Evolutionary conservation across 2,888 invertebrate species (phyloP).

Genomic region (Epistrophe grossulariae): DNA sequence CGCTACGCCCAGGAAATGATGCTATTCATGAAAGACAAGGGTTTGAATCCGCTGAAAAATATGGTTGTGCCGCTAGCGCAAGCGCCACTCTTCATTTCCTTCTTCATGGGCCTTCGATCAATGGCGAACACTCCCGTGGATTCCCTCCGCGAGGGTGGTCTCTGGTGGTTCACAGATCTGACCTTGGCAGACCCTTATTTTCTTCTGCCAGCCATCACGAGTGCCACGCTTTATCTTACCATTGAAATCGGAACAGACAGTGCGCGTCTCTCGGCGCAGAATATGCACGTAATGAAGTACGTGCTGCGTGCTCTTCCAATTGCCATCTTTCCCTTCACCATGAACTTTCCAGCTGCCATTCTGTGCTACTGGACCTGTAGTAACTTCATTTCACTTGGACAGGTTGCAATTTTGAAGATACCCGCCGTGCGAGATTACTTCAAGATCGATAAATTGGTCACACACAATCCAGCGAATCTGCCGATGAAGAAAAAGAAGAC

Average conservation of each 20-base stretch:
- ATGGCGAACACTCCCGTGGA: slow-evolving; percentile 97
- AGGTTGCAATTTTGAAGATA: slow-evolving; percentile 91
- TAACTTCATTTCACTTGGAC: slow-evolving; percentile 92
- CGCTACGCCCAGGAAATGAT: slow-evolving; percentile 91
- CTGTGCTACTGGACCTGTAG: slow-evolving; percentile 95
- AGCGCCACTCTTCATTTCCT: slow-evolving; percentile 96
- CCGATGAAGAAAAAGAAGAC: slow-evolving; percentile 87
- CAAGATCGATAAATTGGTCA: slow-evolving; percentile 88
- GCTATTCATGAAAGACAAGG: slow-evolving; percentile 92
- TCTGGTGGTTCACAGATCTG: slow-evolving; percentile 96
- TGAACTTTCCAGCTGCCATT: slow-evolving; percentile 95
- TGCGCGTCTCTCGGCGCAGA: slow-evolving; percentile 87
- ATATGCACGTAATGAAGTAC: slow-evolving; percentile 90
- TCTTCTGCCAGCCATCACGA: slow-evolving; percentile 93
- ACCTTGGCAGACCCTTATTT: slow-evolving; percentile 96
- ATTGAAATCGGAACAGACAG: slow-evolving; percentile 93
- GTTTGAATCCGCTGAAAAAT: slow-evolving; percentile 92
- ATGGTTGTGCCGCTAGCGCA: slow-evolving; percentile 91
- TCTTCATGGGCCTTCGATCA: slow-evolving; percentile 93
- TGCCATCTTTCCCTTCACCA: slow-evolving; percentile 92
- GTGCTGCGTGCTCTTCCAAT: slow-evolving; percentile 91
- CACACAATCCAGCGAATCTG: slow-evolving; percentile 85
- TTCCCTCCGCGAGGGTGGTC: slow-evolving; percentile 94
- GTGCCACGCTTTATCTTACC: slow-evolving; percentile 91
- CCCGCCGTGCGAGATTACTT: slow-evolving; percentile 90